Evolutionary conservation across 2,113 vertebrate species (phyloP), one percentile per base, ranked within the genome.

Genomic region (Coregonus clupeaformis): DNA sequence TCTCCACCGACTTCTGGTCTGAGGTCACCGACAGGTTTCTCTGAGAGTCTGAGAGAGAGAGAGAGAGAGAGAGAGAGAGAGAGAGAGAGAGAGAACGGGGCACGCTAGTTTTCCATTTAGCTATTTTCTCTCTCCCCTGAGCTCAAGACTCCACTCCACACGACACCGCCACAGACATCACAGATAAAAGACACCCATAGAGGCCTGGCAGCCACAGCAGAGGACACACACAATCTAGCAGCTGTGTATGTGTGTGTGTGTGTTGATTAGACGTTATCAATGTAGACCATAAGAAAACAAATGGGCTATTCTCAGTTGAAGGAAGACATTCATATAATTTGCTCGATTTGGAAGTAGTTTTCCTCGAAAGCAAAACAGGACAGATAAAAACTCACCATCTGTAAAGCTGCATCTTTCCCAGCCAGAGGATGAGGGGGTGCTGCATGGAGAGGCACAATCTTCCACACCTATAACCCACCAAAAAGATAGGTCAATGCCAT

Each of bases 1-100:
- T 93, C 85, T 98, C 96, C 0, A 95, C 87, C 52, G 94, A 90
- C 83, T 93, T 96, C 84, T 91, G 94, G 69, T 93, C 88, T 0
- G 95, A 93, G 45, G 94, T 91, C 84, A 94, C 84, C 1, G 95
- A 91, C 0, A 93, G 90, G 83, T 89, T 95, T 81, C 90, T 92
- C 30, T 90, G 89, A 0, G 92, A 88, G 74, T 87, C 97, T 99
- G 86, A 45, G 86, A 85, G 80, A 78, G 71, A 86, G 13, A 47
- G 1, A 47, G 59, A 73, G 27, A 69, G 16, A 72, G 55, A 72
- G 49, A 30, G 32, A 1, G 6, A 36, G 32, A 32, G 1, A 32
- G 32, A 36, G 32, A 36, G 32, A 32, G 30, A 32, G 30, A 32
- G 32, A 36, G 32, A 67, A 13, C 9, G 62, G 49, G 62, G 18